A percentile compares a stretch with the other conserved stretches of the same genome.
Evolutionary conservation across 2,113 vertebrate genomes (phyloP).

Genomic region (Brachyhypopomus occidentalis): DNA sequence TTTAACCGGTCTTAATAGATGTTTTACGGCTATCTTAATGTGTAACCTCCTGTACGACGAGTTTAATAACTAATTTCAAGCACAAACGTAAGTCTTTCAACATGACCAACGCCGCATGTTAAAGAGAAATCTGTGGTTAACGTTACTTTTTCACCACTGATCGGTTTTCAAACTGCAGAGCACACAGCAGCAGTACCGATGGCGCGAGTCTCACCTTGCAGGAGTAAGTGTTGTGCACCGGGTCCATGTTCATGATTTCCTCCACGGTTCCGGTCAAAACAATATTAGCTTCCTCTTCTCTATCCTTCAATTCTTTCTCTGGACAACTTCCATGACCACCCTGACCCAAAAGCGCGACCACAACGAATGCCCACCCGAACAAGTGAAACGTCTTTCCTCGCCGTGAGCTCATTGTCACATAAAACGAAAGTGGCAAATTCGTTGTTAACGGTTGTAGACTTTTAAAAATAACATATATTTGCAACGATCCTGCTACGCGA

Average conservation of each 20-base stretch:
- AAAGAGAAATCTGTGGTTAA: no score
- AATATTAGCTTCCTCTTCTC: slow-evolving; percentile 90
- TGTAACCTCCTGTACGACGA: background rate
- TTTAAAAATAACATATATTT: background rate
- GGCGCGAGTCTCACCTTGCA: slow-evolving; percentile 84
- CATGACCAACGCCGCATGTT: no score
- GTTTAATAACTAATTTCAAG: background rate
- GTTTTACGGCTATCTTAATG: background rate
- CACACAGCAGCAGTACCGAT: background rate
- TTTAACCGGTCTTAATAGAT: background rate
- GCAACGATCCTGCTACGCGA: slow-evolving; percentile 12
- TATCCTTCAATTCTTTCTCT: slow-evolving; percentile 85
- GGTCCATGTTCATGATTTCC: slow-evolving; percentile 95
- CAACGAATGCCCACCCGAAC: slow-evolving; percentile 67
- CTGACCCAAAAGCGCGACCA: slow-evolving; percentile 65
- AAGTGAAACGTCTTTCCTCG: slow-evolving; percentile 36
- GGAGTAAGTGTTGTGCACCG: slow-evolving; percentile 94
- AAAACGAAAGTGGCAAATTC: slow-evolving; percentile 32
- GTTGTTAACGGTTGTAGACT: background rate
- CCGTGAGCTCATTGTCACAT: slow-evolving; percentile 63
- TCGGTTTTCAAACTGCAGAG: background rate
- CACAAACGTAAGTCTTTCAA: no score
- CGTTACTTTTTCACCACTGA: background rate
- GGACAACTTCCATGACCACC: slow-evolving; percentile 78
- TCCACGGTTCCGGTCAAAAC: slow-evolving; percentile 96